Base-by-base conservation (phyloP, 2,888 invertebrate genomes). In the Melitaea athalia region DNA sequence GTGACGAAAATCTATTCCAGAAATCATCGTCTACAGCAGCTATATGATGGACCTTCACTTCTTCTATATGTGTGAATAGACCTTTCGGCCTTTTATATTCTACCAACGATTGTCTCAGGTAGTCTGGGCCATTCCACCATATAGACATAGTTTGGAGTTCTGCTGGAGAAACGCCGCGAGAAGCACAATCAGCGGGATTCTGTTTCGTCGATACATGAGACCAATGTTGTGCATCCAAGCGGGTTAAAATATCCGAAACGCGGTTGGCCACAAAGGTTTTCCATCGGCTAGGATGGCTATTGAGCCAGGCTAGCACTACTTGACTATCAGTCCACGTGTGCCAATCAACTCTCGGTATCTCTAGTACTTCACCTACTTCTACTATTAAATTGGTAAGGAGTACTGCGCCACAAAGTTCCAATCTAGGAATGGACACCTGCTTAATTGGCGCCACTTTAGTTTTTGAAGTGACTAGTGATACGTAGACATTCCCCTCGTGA, bases 301-400 rank as follows among this genome's bases (percentile, higher is more conserved):
- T 53, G 6, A 74, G 43, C 72, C 72, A 75, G 0, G 72, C 68
- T 12, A 75, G 45, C 1, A 73, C 72, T 8, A 74, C 63, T 0
- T 63, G 50, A n/a, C 72, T 73, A 55, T 79, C 78, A 0, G 78
- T 74, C 75, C 73, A 76, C 3, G 71, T 70, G 59, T 68, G 55
- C 14, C 69, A 7, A 38, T 72, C n/a, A 4, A 7, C 0, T 24
- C 61, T 62, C 5, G 38, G 10, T 5, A 73, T 64, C 4, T 61
- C 53, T 24, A 74, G 43, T 7, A 60, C 33, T 11, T 63, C 24
- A 17, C 64, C 50, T 4, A 67, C 63, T 42, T 69, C 64, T 11
- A 11, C 11, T 7, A 75, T 11, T 12, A 73, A 52, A 47, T 67
- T 73, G 6, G 64, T 50, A 14, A 71, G 47, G 8, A 72, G 42